phyloP scores from a whole-genome alignment of 2,797 vertebrate species.

The Phalanger gymnotis region DNA sequence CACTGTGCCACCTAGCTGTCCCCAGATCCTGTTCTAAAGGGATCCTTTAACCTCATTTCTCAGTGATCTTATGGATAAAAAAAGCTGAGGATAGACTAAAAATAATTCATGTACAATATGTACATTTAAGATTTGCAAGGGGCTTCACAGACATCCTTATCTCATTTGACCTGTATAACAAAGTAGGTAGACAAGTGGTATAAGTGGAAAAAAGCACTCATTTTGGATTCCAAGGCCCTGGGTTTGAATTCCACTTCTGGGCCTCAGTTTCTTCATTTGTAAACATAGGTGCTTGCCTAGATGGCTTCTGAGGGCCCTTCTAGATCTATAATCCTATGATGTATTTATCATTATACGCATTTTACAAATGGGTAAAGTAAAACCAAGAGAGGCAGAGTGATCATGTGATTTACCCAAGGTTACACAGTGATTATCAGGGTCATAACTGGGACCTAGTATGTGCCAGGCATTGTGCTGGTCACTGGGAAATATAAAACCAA shows the following conservation, averaged over 20 bases:
- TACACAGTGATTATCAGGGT: background rate
- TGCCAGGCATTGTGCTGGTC: background rate
- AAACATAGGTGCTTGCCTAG: background rate
- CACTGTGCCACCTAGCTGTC: no score
- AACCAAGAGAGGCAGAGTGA: background rate
- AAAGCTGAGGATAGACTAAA: slow-evolving; percentile 9
- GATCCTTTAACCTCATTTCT: slow-evolving; percentile 29
- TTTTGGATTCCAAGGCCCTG: background rate
- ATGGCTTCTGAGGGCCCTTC: background rate
- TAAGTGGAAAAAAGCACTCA: background rate
- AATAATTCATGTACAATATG: background rate
- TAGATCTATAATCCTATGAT: background rate
- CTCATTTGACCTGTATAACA: background rate
- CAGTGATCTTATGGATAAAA: background rate
- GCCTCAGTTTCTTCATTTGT: slow-evolving; percentile 16
- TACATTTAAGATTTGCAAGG: background rate
- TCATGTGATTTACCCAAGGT: background rate
- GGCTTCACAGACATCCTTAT: background rate
- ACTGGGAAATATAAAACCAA: background rate
- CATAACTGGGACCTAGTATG: background rate
- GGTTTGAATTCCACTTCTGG: background rate
- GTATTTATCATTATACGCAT: background rate
- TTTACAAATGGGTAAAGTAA: background rate
- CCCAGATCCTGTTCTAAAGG: background rate
- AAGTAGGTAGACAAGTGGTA: background rate